phyloP scores from a whole-genome alignment of 1,140 invertebrate species.

The Bursaphelenchus mucronatus region DNA sequence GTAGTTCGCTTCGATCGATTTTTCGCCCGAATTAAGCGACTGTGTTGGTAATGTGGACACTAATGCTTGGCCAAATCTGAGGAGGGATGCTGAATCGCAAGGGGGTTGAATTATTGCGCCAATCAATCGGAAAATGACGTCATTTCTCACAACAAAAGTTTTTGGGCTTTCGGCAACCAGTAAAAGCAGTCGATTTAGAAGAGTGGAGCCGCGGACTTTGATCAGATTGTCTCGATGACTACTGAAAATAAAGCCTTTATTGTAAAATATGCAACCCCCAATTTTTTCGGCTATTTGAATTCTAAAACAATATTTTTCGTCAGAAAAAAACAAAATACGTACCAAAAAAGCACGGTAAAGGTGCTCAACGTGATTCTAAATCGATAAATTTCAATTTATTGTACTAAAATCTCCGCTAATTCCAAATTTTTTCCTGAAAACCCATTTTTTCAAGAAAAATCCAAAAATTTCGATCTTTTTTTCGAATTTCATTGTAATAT shows the following conservation, averaged over 20 bases:
- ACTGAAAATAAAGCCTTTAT: conserved; percentile 59
- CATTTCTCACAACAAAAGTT: conserved; percentile 51
- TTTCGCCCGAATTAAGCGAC: conserved; percentile 17
- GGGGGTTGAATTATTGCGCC: conserved; percentile 69
- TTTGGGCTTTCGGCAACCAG: conserved; percentile 55
- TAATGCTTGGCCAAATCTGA: conserved; percentile 80
- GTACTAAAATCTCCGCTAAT: neutral
- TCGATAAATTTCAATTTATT: conserved; percentile 2
- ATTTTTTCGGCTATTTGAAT: too few relatives aligned
- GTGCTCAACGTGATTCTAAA: too few relatives aligned
- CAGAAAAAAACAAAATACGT: neutral
- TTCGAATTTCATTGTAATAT: conserved; percentile 9
- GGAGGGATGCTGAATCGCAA: conserved; percentile 49
- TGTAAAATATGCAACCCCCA: neutral
- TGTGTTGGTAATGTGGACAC: conserved; percentile 72
- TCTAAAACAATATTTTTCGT: too few relatives aligned
- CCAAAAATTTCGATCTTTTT: conserved; percentile 3
- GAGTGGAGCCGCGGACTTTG: conserved; percentile 73
- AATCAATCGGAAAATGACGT: conserved; percentile 66
- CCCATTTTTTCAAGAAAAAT: neutral
- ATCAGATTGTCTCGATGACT: conserved; percentile 81
- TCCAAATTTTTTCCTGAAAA: conserved; percentile 7
- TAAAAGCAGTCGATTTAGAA: conserved; percentile 61
- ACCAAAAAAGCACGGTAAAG: neutral
- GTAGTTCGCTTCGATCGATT: conserved; percentile 1